Evolutionary conservation across 2,113 vertebrate species (phyloP), one percentile per base, ranked within the genome.

Genomic region (Corythornis cristatus): DNA sequence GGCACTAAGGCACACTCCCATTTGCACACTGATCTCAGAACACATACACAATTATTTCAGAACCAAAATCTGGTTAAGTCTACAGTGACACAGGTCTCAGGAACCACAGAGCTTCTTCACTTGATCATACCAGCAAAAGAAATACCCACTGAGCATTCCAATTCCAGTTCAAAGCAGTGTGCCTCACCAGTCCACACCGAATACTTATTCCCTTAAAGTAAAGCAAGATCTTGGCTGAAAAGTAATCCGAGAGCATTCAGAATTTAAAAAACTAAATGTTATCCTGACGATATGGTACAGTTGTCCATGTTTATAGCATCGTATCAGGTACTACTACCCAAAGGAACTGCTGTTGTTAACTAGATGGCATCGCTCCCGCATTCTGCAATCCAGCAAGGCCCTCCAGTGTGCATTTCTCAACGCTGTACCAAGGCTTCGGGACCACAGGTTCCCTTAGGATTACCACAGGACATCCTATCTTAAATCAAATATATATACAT

Each of bases 181-280:
- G 15, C 16, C 56, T 53, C 46, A 12, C 17, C 6, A 6, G 23
- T 6, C 17, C 31, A 29, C 31, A 58, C 1, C 1, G 3, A 60
- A 18, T 16, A 28, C 18, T 25, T 29, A n/a, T 0, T 29, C 16
- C 23, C 19, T 42, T 7, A 5, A 66, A 35, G 18, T 6, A 73
- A 82, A 88, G 33, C 18, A 17, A 0, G 0, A 53, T 20, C 25
- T 12, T 10, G 21, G 54, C 9, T 2, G 0, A 37, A 73, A 3
- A 11, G 57, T 70, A 73, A 64, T 31, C 11, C 1, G 0, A 43
- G 5, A 2, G 28, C 1, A 0, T 19, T 31, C 17, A 3, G 0
- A 16, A 8, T 33, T 35, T 28, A 28, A 8, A n/a, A 42, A 43
- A 15, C 4, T 51, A 51, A 25, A 25, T 14, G 12, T 50, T 25